phyloP scores from a whole-genome alignment of 1,140 invertebrate genomes.

The Bombyx mandarina region DNA sequence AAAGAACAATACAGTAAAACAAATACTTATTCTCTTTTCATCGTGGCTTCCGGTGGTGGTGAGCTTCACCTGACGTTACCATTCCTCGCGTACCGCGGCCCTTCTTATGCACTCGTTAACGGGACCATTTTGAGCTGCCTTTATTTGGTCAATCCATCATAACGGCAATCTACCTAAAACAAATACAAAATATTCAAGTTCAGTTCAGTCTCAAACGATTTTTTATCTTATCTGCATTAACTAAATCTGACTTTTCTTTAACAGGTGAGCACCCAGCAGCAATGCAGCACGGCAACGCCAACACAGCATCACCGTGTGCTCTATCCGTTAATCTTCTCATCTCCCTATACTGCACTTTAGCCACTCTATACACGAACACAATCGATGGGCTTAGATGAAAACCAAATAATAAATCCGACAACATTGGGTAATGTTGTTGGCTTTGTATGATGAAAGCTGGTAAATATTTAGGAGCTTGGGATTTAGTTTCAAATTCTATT shows the following conservation, averaged over 20 bases:
- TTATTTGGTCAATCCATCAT: too few species aligned
- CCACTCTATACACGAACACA: slow-evolving; percentile 58
- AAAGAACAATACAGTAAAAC: too few species aligned
- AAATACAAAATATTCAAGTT: too few species aligned
- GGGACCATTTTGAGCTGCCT: too few species aligned
- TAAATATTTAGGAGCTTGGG: not conserved
- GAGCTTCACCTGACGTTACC: too few species aligned
- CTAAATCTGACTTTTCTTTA: slow-evolving; percentile 35
- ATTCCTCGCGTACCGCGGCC: too few species aligned
- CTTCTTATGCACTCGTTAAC: too few species aligned
- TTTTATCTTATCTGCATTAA: slow-evolving; percentile 2
- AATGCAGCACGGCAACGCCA: slow-evolving; percentile 82
- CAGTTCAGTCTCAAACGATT: too few species aligned
- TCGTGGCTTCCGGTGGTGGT: too few species aligned
- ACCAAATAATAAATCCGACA: slow-evolving; percentile 24
- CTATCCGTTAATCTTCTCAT: slow-evolving; percentile 65
- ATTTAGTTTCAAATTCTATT: too few species aligned
- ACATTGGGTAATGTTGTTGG: slow-evolving; percentile 14
- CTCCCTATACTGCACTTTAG: slow-evolving; percentile 63
- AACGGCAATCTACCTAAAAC: too few species aligned
- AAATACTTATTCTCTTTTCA: too few species aligned
- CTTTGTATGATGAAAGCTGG: not conserved
- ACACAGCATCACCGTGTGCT: slow-evolving; percentile 63
- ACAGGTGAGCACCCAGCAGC: slow-evolving; percentile 87
- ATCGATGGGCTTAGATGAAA: slow-evolving; percentile 68